Evolutionary conservation across 2,888 invertebrate genomes (phyloP), one percentile per base, ranked within the genome.

Genomic region (Tridacna crocea): DNA sequence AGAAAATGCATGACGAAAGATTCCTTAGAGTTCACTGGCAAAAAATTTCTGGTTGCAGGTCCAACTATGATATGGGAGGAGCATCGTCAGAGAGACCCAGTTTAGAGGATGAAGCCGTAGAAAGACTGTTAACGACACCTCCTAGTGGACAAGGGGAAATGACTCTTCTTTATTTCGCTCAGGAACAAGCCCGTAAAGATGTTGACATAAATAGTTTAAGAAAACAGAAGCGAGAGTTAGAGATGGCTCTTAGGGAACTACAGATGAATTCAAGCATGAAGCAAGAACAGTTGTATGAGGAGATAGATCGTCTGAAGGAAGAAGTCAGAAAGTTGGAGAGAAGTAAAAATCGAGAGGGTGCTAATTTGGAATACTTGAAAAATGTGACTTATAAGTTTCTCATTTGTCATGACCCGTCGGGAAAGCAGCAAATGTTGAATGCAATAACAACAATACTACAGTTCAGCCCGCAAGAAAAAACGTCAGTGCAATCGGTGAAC

Each of bases 331-430:
- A 95, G 72, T 87, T 94, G 22, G 94, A 95, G 81, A 90, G 95
- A 24, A 94, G 93, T 88, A 91, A 92, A 60, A 97, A 97, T 1
- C 85, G 97, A 0, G 97, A 97, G 94, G 97, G 97, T 12, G 97
- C 97, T 0, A 98, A 98, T 94, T 94, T 98, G 60, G 98, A 98
- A 93, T 98, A 98, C 93, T 94, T 98, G 79, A 98, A 98, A 94
- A 98, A 98, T 94, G 98, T 98, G 8, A 96, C 98, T 75, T 96
- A 97, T 75, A 97, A 97, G 84, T 98, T 96, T 93, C 95, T 98
- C 51, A 95, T 96, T 79, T 96, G 97, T 0, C 95, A 95, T 0
- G 97, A 97, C 93, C 94, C 95, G 51, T 96, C 96, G 2, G 97
- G 96, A 0, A 96, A 96, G 80, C 96, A 96, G 51, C 97, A 97